Conservation (phyloP, 2,888 invertebrate species). For the Teleiodes luculella region DNA sequence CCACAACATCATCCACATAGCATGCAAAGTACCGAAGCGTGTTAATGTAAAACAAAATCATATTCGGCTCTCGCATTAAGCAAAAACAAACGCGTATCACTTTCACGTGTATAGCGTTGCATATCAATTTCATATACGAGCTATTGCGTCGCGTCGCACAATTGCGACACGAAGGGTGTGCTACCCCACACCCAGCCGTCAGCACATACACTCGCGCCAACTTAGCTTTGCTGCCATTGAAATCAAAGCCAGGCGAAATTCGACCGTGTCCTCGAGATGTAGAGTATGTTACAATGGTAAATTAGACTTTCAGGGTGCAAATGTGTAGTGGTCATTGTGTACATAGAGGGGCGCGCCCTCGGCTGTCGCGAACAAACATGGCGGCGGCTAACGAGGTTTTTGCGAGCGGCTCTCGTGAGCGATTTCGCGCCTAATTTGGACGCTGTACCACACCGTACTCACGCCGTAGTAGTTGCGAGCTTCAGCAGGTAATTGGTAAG, state of each 20-base stretch:
- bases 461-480: slow-evolving; percentile 8
- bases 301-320: slow-evolving; percentile 13
- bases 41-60: slow-evolving; percentile 6
- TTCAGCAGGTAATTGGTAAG: slow-evolving; percentile 33
- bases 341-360: slow-evolving; percentile 75
- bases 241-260: slow-evolving; percentile 26
- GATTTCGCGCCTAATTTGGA: slow-evolving; percentile 77
- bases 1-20: no score
- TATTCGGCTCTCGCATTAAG: slow-evolving; percentile 42
- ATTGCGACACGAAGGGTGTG: slow-evolving; percentile 67
- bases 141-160: slow-evolving; percentile 68
- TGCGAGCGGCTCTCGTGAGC: slow-evolving; percentile 67
- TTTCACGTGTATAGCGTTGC: slow-evolving; percentile 63
- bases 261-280: slow-evolving; percentile 29
- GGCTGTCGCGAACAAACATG: slow-evolving; percentile 74
- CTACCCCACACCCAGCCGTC: slow-evolving; percentile 62
- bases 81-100: slow-evolving; percentile 43
- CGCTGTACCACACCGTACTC: slow-evolving; percentile 21
- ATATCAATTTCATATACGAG: slow-evolving; percentile 72
- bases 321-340: slow-evolving; percentile 54
- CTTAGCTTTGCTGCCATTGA: slow-evolving; percentile 32
- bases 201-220: slow-evolving; percentile 62
- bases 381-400: slow-evolving; percentile 74
- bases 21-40: neutral
- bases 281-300: slow-evolving; percentile 22